Evolutionary conservation across 1,140 invertebrate species (phyloP), one percentile per base, ranked within the genome.

Genomic region (Sycophila sp.): DNA sequence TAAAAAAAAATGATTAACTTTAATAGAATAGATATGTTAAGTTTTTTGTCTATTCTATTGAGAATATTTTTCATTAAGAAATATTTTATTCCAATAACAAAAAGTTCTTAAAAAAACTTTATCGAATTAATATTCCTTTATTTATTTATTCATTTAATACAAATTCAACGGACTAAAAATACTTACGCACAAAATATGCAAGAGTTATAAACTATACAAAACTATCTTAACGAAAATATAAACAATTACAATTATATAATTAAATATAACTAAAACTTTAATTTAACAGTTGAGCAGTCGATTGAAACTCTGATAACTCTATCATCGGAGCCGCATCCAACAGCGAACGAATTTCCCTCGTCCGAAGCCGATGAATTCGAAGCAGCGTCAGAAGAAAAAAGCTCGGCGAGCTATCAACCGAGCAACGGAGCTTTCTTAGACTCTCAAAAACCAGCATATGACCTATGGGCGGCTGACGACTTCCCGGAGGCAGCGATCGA

Each of bases 291-390:
- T 24, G 69, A 77, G 70, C 55, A 67, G 8, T 74, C 78, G 5
- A 75, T 79, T 15, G 77, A 80, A 11, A 56, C 75, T 24, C 62
- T 81, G 22, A 77, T 79, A 53, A 71, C 59, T 19, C 45, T 81
- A 8, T 77, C 78, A 11, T 69, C 74, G 28, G n/a, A n/a, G 77
- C 55, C 26, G 69, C 69, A 73, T 19, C 69, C 51, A 67, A 17
- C 24, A 40, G 4, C 3, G n/a, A n/a, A 8, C 24, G 22, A 47
- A 7, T 5, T 15, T 6, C 17, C 17, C n/a, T n/a, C n/a, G n/a
- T n/a, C n/a, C n/a, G n/a, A n/a, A n/a, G n/a, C n/a, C n/a, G n/a
- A n/a, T n/a, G n/a, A n/a, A n/a, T n/a, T n/a, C n/a, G n/a, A n/a
- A n/a, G n/a, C n/a, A n/a, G n/a, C n/a, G n/a, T n/a, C n/a, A n/a